Evolutionary conservation across 2,888 invertebrate species (phyloP).

Genomic region (Heterodera filipjevi): DNA sequence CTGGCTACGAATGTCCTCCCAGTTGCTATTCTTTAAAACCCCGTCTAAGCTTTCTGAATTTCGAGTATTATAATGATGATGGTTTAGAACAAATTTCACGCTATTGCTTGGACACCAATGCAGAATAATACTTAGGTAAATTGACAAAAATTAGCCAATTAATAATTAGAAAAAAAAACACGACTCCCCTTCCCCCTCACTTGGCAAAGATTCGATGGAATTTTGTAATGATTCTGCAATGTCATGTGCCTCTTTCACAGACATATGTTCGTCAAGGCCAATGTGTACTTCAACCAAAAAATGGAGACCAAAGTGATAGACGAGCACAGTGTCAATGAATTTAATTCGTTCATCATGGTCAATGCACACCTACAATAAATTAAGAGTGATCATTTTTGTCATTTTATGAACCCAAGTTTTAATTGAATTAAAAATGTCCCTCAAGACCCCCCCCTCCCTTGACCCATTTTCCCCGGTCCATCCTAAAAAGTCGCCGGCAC

Average conservation of each 20-base stretch:
- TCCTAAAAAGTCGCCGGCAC: too few relatives aligned
- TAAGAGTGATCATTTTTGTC: neutral
- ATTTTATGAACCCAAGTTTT: neutral
- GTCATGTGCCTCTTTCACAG: constrained; percentile 67
- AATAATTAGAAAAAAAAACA: neutral
- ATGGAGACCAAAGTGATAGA: constrained; percentile 67
- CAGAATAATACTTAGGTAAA: too few relatives aligned
- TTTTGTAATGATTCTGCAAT: constrained; percentile 69
- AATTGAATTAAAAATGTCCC: neutral
- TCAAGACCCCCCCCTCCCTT: neutral
- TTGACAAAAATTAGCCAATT: too few relatives aligned
- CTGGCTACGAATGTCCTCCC: too few relatives aligned
- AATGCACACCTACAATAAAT: constrained; percentile 54
- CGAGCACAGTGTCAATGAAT: constrained; percentile 68
- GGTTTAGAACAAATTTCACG: too few relatives aligned
- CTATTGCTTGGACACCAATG: too few relatives aligned
- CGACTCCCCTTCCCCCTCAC: neutral
- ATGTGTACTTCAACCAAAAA: constrained; percentile 64
- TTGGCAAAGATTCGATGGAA: constrained; percentile 67
- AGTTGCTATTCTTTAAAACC: too few relatives aligned
- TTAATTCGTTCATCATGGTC: constrained; percentile 61
- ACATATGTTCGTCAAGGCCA: constrained; percentile 68
- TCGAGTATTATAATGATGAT: too few relatives aligned
- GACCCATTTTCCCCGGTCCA: too few relatives aligned
- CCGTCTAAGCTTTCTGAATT: too few relatives aligned